Evolutionary conservation across 2,797 vertebrate genomes (phyloP).

Genomic region (Chlorospingus semifuscus): DNA sequence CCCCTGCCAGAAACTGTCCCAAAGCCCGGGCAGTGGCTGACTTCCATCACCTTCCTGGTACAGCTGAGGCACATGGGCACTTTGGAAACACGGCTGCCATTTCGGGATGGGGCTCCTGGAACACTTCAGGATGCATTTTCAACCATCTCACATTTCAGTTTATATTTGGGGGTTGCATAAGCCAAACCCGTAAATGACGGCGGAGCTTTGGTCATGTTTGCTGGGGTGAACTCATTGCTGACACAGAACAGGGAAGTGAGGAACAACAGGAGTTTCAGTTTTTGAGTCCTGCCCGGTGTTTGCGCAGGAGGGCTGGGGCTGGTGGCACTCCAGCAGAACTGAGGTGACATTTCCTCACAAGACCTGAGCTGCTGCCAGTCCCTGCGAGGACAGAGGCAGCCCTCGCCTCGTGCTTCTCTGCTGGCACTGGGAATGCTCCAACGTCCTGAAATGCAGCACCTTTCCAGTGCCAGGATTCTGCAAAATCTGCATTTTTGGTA

Average conservation of each 20-base stretch:
- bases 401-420: fast-evolving
- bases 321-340: neutral
- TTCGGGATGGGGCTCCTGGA: neutral
- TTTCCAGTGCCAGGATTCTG: neutral
- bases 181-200: neutral
- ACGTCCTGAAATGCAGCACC: neutral
- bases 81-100: neutral
- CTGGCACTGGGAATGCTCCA: neutral
- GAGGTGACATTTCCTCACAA: neutral
- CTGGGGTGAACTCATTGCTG: neutral
- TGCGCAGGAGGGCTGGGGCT: neutral
- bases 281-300: neutral
- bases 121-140: neutral
- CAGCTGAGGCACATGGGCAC: neutral
- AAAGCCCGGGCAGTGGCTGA: neutral
- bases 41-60: neutral
- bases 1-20: neutral
- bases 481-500: neutral
- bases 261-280: neutral
- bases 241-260: neutral
- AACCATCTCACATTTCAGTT: conserved; percentile 25
- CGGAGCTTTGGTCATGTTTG: neutral
- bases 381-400: neutral
- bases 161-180: conserved; percentile 50
- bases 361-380: neutral